A percentile compares a stretch with the other conserved stretches of the same genome.
Conservation (phyloP, 2,797 vertebrate genomes). For the Galaxias olidus region DNA sequence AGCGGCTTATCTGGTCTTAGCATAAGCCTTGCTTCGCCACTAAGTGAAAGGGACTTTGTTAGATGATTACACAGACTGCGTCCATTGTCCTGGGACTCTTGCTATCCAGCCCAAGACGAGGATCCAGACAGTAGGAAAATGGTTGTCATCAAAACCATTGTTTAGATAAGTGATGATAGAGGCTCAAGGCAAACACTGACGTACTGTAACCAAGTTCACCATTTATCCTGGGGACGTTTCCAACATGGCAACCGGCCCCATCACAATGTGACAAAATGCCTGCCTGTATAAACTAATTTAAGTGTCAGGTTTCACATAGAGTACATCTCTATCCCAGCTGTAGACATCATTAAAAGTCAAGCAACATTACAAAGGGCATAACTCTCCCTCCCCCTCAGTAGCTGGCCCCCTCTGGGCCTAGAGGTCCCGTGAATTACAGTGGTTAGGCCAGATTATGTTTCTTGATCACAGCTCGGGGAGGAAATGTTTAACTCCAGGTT, state of each 20-base stretch:
- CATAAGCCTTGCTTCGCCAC: slow-evolving; percentile 38
- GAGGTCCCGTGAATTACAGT: slow-evolving; percentile 60
- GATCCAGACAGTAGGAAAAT: no score
- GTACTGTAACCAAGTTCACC: neutral
- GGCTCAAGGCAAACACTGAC: neutral
- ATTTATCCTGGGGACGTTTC: slow-evolving; percentile 1
- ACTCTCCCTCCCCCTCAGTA: slow-evolving; percentile 12
- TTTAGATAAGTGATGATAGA: neutral
- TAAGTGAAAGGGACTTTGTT: slow-evolving; percentile 31
- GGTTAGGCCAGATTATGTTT: slow-evolving; percentile 34
- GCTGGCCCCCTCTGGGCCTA: slow-evolving; percentile 43
- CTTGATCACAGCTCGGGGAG: slow-evolving; percentile 55
- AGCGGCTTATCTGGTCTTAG: slow-evolving; percentile 43
- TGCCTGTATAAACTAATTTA: no score
- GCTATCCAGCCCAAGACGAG: no score
- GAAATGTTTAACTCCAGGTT: slow-evolving; percentile 64
- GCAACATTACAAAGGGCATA: slow-evolving; percentile 43
- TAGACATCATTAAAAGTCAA: slow-evolving; percentile 28
- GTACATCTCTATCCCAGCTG: slow-evolving; percentile 36
- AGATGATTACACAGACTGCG: slow-evolving; percentile 30
- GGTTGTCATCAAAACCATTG: no score
- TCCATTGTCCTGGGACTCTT: slow-evolving; percentile 22
- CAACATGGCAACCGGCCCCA: neutral
- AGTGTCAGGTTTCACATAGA: slow-evolving; percentile 18
- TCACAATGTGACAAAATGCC: no score